Conservation (phyloP, 2,888 invertebrate species). For the Aplocera efformata region DNA sequence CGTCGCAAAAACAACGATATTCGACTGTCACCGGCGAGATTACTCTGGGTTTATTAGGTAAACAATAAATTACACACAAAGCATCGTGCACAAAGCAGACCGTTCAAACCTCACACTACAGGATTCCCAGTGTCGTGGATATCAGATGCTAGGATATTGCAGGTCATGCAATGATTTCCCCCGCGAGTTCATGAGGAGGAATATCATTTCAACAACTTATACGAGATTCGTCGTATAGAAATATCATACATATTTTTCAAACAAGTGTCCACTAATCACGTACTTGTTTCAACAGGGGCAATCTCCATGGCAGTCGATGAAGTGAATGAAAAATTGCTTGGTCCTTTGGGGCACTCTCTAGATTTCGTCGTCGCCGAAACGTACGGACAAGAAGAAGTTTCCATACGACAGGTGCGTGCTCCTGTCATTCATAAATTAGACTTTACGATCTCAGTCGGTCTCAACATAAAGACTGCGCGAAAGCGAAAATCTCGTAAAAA, state of each 20-base stretch:
- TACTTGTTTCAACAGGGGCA: constrained; percentile 81
- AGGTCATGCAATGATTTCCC: neutral
- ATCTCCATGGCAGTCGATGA: constrained; percentile 93
- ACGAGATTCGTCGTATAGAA: neutral
- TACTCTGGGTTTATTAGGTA: neutral
- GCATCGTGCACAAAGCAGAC: too few species aligned
- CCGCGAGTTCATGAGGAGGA: neutral
- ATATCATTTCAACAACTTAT: too few species aligned
- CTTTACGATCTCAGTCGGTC: constrained; percentile 20
- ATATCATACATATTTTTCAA: constrained; percentile 4
- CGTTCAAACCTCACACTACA: too few species aligned
- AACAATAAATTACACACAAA: too few species aligned
- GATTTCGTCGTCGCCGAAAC: constrained; percentile 94
- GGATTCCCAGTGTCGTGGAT: too few species aligned
- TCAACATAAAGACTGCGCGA: constrained; percentile 20
- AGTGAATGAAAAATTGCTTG: constrained; percentile 83
- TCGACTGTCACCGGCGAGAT: constrained; percentile 19
- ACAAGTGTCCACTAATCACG: constrained; percentile 6
- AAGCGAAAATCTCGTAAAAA: constrained; percentile 31
- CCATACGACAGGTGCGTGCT: constrained; percentile 83
- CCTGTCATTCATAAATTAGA: constrained; percentile 21
- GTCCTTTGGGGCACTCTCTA: constrained; percentile 85
- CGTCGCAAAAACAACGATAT: too few species aligned
- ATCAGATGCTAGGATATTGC: too few species aligned
- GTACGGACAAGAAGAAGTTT: constrained; percentile 92